A percentile compares a stretch with the other conserved stretches of the same genome.
phyloP scores from a whole-genome alignment of 37 sponge, comb jelly and placozoan genomes.

The Halichondria panicea region DNA sequence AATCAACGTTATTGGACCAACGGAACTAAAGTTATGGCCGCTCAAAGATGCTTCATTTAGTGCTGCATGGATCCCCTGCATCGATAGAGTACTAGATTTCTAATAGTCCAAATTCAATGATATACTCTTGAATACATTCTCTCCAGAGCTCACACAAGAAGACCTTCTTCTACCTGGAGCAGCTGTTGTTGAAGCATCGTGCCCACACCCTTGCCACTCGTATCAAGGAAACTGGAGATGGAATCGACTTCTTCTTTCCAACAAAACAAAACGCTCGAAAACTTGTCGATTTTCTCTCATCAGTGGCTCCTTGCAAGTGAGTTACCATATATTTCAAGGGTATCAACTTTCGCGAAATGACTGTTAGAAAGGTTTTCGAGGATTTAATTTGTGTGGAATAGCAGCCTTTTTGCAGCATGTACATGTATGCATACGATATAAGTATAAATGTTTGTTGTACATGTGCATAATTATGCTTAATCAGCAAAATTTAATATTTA shows the following conservation, averaged over 20 bases:
- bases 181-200: conserved; percentile 85
- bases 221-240: conserved; percentile 72
- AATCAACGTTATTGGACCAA: too few relatives aligned
- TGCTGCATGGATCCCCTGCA: too few relatives aligned
- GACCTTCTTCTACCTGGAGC: conserved; percentile 96
- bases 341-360: too few relatives aligned
- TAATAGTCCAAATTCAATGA: background rate
- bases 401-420: background rate
- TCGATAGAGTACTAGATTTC: too few relatives aligned
- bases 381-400: too few relatives aligned
- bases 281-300: conserved; percentile 89
- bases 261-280: conserved; percentile 81
- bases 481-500: too few relatives aligned
- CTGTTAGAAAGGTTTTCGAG: background rate
- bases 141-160: conserved; percentile 92
- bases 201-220: conserved; percentile 69
- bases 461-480: too few relatives aligned
- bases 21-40: too few relatives aligned
- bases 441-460: too few relatives aligned
- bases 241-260: conserved; percentile 88
- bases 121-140: background rate
- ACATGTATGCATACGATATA: too few relatives aligned
- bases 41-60: too few relatives aligned
- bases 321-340: background rate
- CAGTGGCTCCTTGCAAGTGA: conserved; percentile 84